Evolutionary conservation across 2,113 vertebrate genomes (phyloP).

Genomic region (Proteles cristata): DNA sequence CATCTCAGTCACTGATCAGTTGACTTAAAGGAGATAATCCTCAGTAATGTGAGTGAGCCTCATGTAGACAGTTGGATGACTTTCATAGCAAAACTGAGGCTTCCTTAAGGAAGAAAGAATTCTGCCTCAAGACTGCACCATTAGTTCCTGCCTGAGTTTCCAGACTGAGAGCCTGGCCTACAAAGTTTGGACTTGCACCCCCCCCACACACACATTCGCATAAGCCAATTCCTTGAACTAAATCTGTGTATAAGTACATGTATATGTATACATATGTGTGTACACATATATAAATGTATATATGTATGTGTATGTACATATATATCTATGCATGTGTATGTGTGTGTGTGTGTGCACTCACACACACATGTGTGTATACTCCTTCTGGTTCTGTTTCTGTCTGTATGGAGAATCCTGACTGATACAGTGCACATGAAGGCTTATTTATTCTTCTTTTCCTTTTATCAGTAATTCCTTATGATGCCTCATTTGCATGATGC

Average conservation of each 20-base stretch:
- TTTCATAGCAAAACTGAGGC: background rate
- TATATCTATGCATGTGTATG: background rate
- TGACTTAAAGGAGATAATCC: background rate
- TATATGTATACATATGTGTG: background rate
- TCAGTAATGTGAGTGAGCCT: background rate
- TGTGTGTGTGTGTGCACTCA: background rate
- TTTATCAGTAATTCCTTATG: conserved; percentile 19
- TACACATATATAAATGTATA: background rate
- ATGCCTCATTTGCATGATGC: background rate
- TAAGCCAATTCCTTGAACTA: background rate
- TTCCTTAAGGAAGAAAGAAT: background rate
- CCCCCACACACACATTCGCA: background rate
- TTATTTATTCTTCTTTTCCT: background rate
- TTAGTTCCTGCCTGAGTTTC: background rate
- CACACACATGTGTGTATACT: background rate
- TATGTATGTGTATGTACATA: background rate
- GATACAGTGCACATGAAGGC: background rate
- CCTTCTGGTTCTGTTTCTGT: background rate
- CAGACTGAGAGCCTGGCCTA: background rate
- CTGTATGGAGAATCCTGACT: background rate
- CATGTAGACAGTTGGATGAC: background rate
- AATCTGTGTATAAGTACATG: background rate
- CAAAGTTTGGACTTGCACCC: background rate
- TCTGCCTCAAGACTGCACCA: background rate
- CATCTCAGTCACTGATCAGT: background rate